Conservation (phyloP, 2,797 vertebrate species). For the Falco rusticolus region DNA sequence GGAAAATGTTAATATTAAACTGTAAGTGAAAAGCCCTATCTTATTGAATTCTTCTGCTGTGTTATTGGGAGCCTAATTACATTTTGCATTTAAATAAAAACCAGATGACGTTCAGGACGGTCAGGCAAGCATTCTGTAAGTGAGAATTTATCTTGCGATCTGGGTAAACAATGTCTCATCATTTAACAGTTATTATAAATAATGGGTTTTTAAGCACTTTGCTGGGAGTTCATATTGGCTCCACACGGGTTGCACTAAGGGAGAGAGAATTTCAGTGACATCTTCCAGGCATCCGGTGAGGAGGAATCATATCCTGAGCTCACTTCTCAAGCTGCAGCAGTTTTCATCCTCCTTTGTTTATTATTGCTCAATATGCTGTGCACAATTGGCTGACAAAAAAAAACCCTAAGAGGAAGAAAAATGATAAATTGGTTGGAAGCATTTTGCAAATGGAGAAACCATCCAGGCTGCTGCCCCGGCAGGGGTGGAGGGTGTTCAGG, state of each 20-base stretch:
- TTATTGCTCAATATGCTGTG: constrained; percentile 35
- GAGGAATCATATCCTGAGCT: constrained; percentile 58
- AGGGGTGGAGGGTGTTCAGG: neutral
- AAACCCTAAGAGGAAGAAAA: neutral
- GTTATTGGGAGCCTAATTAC: constrained; percentile 81
- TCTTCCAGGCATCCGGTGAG: constrained; percentile 75
- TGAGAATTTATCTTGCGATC: constrained; percentile 77
- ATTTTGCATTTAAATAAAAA: constrained; percentile 82
- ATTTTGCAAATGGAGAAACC: neutral
- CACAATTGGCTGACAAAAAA: neutral
- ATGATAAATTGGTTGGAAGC: neutral
- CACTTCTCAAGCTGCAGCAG: neutral
- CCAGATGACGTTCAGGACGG: constrained; percentile 79
- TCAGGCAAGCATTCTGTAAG: constrained; percentile 71
- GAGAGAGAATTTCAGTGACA: constrained; percentile 68
- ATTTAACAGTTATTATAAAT: constrained; percentile 80
- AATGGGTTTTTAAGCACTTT: constrained; percentile 79
- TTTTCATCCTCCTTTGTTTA: constrained; percentile 42
- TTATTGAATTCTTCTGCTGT: constrained; percentile 81
- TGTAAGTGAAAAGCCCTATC: constrained; percentile 77
- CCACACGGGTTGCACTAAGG: constrained; percentile 58
- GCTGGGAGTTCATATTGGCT: constrained; percentile 69
- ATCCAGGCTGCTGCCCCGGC: neutral
- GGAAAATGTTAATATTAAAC: constrained; percentile 72
- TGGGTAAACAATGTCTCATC: constrained; percentile 79